Base-by-base conservation (phyloP, 2,797 vertebrate genomes). In the Pyrocephalus nanus region DNA sequence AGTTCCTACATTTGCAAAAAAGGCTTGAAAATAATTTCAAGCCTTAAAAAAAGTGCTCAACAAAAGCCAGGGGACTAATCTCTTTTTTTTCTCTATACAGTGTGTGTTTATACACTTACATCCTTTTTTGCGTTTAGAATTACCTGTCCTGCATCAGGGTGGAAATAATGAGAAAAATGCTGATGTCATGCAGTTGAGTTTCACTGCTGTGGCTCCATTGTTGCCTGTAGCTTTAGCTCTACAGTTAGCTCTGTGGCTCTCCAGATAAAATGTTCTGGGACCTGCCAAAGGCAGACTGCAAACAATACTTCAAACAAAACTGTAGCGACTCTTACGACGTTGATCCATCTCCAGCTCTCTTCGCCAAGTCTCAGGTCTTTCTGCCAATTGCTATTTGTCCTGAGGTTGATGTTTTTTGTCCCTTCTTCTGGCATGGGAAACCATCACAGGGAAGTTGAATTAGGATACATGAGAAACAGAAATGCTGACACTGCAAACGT, bases 401-500 rank as follows among this genome's bases (percentile, higher is more conserved):
- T 27, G 20, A 7, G 6, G 26, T 62, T 82, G 78, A 55, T 22
- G 43, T 6, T 76, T 65, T 78, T 60, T 55, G 29, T 51, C 22
- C 18, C 23, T n/a, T 78, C 38, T 19, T 62, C 45, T 29, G 13
- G 16, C 3, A 1, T 69, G 45, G n/a, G 51, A 73, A 81, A 67
- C 47, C 8, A 19, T 55, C 36, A 55, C 6, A 38, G 38, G 23
- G 43, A 76, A 72, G 19, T 1, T 45, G 43, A 70, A 45, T 38
- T 48, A 38, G 54, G 17, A 15, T 43, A 54, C 8, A 1, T 40
- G 29, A 90, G 51, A 90, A 94, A 65, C 1, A 47, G 30, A 80
- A 51, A 62, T 0, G 20, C 53, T 73, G 45, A 42, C 0, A 0
- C 21, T 34, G 26, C 14, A 55, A 21, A 66, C 0, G 0, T 55